Percentiles rank a stretch among this genome's conserved stretches.
phyloP scores from a whole-genome alignment of 2,888 invertebrate genomes.

The Cosmia pyralina region DNA sequence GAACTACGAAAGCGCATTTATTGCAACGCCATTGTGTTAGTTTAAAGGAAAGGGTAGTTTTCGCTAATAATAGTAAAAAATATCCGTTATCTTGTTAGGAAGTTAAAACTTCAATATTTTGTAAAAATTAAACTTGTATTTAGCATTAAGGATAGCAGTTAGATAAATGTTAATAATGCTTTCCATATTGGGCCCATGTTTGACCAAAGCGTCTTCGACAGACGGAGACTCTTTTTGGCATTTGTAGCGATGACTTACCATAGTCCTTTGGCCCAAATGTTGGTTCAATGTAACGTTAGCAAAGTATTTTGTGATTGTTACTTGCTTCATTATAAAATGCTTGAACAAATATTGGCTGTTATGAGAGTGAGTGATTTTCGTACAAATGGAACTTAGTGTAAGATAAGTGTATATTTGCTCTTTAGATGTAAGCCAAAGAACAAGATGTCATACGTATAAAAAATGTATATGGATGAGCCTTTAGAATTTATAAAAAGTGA shows the following conservation, averaged over 20 bases:
- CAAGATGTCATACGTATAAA: conserved; percentile 52
- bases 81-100: neutral
- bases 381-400: conserved; percentile 60
- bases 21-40: conserved; percentile 7
- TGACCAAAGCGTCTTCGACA: neutral
- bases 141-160: conserved; percentile 12
- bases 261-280: conserved; percentile 5
- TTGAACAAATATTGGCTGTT: conserved; percentile 64
- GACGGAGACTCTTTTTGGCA: neutral
- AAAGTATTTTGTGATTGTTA: conserved; percentile 55
- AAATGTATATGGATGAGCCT: conserved; percentile 37
- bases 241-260: neutral
- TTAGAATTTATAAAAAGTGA: conserved; percentile 49
- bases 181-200: conserved; percentile 14
- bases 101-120: conserved; percentile 18
- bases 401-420: conserved; percentile 58
- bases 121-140: neutral
- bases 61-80: neutral
- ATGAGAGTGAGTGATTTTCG: conserved; percentile 57
- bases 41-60: conserved; percentile 5
- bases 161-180: conserved; percentile 13
- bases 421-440: conserved; percentile 69
- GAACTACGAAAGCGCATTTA: conserved; percentile 25
- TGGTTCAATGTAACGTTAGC: conserved; percentile 15
- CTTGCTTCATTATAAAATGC: conserved; percentile 42